phyloP scores from a whole-genome alignment of 2,888 invertebrate species.

The Sinohyriopsis cumingii region DNA sequence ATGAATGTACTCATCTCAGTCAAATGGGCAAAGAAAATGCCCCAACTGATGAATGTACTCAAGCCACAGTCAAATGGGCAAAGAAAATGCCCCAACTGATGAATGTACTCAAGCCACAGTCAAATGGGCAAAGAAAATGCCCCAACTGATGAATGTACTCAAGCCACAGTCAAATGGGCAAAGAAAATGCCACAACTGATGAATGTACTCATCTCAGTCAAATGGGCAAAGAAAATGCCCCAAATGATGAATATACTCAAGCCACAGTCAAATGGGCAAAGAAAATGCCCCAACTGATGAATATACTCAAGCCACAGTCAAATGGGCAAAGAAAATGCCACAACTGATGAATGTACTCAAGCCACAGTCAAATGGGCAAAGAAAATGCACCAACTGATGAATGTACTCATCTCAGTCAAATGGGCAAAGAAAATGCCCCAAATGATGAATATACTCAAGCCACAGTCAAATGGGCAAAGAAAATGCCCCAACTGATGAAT shows the following conservation, averaged over 20 bases:
- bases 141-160: background rate
- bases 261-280: background rate
- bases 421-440: background rate
- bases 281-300: background rate
- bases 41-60: background rate
- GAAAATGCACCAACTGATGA: background rate
- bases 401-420: background rate
- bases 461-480: background rate
- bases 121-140: background rate
- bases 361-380: background rate
- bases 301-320: too few species aligned
- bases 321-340: background rate
- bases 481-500: background rate
- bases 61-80: background rate
- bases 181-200: background rate
- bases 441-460: too few species aligned
- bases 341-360: background rate
- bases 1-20: constrained; percentile 18
- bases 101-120: too few species aligned
- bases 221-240: background rate
- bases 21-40: background rate
- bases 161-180: background rate
- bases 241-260: background rate
- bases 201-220: background rate
- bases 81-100: background rate